Evolutionary conservation across 2,888 invertebrate genomes (phyloP).

Genomic region (Drosophila paranaensis): DNA sequence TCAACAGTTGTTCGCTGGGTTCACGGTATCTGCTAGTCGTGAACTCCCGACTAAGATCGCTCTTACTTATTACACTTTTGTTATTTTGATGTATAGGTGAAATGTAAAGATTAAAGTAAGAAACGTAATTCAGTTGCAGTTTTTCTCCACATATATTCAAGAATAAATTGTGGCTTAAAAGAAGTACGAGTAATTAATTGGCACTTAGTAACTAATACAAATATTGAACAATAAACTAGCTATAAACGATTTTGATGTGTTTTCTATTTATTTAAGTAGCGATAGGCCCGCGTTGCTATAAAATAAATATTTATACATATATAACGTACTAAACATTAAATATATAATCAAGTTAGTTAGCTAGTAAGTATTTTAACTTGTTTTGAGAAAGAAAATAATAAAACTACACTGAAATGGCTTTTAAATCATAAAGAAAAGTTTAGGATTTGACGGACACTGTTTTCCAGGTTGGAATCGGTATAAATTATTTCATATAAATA

Average conservation of each 20-base stretch:
- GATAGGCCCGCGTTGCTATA: constrained; percentile 31
- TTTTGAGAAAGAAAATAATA: constrained; percentile 20
- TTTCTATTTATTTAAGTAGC: constrained; percentile 39
- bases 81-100: constrained; percentile 35
- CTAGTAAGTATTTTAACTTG: constrained; percentile 46
- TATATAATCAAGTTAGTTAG: constrained; percentile 24
- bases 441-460: constrained; percentile 9
- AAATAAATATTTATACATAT: not conserved
- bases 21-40: constrained; percentile 3
- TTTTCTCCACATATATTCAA: not conserved
- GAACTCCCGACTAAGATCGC: constrained; percentile 2
- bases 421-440: not conserved
- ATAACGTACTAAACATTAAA: not conserved
- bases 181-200: constrained; percentile 30
- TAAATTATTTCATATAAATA: constrained; percentile 10
- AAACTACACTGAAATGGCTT: constrained; percentile 19
- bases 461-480: constrained; percentile 15
- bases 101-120: constrained; percentile 39
- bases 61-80: constrained; percentile 3
- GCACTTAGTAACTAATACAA: constrained; percentile 19
- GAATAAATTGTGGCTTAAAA: constrained; percentile 5
- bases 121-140: constrained; percentile 27
- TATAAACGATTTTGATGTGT: constrained; percentile 22
- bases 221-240: constrained; percentile 12
- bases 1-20: not conserved